Evolutionary conservation across 2,113 vertebrate genomes (phyloP), one percentile per base, ranked within the genome.

Genomic region (Acrocephalus kingi): DNA sequence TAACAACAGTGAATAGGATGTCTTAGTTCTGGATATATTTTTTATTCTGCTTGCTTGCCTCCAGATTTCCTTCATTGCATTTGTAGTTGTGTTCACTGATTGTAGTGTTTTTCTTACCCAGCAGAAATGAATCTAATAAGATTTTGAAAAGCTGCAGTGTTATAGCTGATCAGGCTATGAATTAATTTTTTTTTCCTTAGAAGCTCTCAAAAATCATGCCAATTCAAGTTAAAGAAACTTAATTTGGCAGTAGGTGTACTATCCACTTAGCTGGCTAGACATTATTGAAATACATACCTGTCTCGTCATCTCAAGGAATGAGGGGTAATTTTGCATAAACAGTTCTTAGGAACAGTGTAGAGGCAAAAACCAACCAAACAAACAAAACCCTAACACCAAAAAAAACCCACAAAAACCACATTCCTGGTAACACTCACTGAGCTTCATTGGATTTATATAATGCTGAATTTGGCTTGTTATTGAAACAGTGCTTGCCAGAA

Each of bases 391-490:
- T 35, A 35, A 35, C 35, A 39, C 37, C 37, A 39, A 9, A 39
- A 39, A 39, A 39, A 39, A 39, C 37, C 37, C 37, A 39, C 37
- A 9, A 39, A 39, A 39, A 39, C 37, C 0, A 21, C 0, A 1
- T 84, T 90, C 61, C 59, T 71, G 21, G 6, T 77, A 59, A 22
- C 66, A 62, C 51, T 84, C 17, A 37, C 2, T 91, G 54, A 89
- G 43, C 27, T 75, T 82, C 76, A 73, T 4, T 74, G 37, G 35
- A 59, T 88, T 94, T 88, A 67, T 62, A 21, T 68, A 63, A 74
- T 51, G 15, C 48, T 88, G 75, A 69, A 86, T 93, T 90, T 93
- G 64, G 35, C 56, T 88, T 63, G 16, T 61, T 92, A 7, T 11
- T 71, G 51, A 63, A 30, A 58, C 66, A 74, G 16, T 20, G 11